Evolutionary conservation across 2,797 vertebrate species (phyloP), one percentile per base, ranked within the genome.

Genomic region (Argya squamiceps): DNA sequence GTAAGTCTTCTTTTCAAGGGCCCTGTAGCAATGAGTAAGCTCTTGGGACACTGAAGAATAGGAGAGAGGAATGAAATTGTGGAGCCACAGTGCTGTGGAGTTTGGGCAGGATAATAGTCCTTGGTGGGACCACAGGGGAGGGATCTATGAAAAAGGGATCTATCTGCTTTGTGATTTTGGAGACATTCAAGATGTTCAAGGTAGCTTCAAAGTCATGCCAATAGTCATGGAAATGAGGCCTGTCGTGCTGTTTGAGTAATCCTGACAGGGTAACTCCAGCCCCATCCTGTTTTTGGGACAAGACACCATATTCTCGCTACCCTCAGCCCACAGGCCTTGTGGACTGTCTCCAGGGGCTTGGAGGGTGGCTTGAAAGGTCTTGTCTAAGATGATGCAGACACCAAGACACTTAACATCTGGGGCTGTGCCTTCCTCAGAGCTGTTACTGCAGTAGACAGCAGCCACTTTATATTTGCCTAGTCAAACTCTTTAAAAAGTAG

Each of bases 281-380:
- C 22, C 5, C n/a, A 20, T 10, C 22, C 8, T 62, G 7, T 2
- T 80, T 46, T 59, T 59, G 30, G 58, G 39, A 18, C 10, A 79
- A 32, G 52, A 12, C 6, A 26, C 12, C 9, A 1, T 30, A 21
- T 43, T 49, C 7, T 47, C 13, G 30, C 26, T 47, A 22, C 23
- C 1, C 17, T 63, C 74, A 60, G 6, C 23, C 49, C 27, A 15
- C 11, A 15, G 21, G 16, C 55, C 59, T 68, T 62, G 18, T 22
- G 16, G 7, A 10, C 9, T 89, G 15, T 41, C 47, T 3, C 8
- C 26, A 63, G 44, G 17, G 15, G 4, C 19, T 24, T 37, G 32
- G 8, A 75, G 36, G 2, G 20, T 62, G 32, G 1, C 22, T 1
- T 1, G 1, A 27, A 84, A 81, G 8, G 10, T 53, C 26, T 39